Percentiles rank a stretch among this genome's conserved stretches.
These are phyloP conservation scores for Corythoichthys intestinalis DNA, from an alignment of 2,113 vertebrate species.

Conservation along the genomic window DNA sequence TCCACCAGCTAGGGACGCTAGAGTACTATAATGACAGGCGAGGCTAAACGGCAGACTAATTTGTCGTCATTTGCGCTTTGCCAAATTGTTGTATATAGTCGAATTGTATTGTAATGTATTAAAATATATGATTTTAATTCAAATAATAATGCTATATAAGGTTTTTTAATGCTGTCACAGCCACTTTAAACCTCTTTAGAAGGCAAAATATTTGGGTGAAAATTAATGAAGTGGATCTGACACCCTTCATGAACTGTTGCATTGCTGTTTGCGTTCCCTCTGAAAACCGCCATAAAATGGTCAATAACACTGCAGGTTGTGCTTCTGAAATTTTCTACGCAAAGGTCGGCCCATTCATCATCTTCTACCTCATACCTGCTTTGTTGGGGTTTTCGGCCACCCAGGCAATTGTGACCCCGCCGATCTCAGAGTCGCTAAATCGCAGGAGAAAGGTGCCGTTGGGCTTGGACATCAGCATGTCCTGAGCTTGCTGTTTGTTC, in stretches of 20 bases:
- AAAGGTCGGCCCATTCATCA: background rate
- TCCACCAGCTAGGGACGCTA: too few relatives aligned
- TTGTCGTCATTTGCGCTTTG: too few relatives aligned
- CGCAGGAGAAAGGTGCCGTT: constrained; percentile 95
- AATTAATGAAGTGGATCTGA: background rate
- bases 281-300: background rate
- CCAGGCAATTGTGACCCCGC: constrained; percentile 97
- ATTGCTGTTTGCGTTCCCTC: background rate
- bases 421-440: constrained; percentile 96
- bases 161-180: too few relatives aligned
- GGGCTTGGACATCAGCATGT: constrained; percentile 96
- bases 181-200: background rate
- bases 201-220: background rate
- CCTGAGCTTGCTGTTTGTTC: constrained; percentile 97
- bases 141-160: too few relatives aligned
- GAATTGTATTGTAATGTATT: too few relatives aligned
- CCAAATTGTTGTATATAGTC: too few relatives aligned
- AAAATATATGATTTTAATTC: too few relatives aligned
- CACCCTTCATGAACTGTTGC: too few relatives aligned
- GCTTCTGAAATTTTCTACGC: background rate
- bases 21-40: too few relatives aligned
- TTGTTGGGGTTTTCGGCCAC: constrained; percentile 81
- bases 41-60: too few relatives aligned
- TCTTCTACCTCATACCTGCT: constrained; percentile 63
- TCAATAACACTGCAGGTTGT: background rate